Evolutionary conservation across 1,140 invertebrate genomes (phyloP).

Genomic region (Drosophila neocordata): DNA sequence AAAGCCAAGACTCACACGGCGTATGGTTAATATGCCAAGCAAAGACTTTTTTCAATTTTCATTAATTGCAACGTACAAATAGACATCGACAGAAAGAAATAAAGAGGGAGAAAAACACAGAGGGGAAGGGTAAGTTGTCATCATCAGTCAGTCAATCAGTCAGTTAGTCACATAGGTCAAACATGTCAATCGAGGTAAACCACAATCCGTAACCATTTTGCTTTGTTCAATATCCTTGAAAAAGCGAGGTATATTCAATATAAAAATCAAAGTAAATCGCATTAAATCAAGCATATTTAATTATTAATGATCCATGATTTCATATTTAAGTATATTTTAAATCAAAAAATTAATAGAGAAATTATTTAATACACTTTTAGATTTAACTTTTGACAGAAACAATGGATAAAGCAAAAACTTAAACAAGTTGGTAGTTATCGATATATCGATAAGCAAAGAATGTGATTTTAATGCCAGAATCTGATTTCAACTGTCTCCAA

Average conservation of each 20-base stretch:
- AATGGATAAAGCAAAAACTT: too few species aligned
- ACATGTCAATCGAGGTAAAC: background rate
- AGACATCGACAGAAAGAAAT: conserved; percentile 32
- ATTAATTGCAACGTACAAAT: conserved; percentile 66
- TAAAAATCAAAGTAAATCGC: background rate
- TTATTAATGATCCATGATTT: too few species aligned
- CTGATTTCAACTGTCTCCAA: too few species aligned
- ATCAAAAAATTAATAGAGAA: too few species aligned
- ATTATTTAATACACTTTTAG: too few species aligned
- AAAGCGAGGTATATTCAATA: too few species aligned
- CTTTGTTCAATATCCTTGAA: too few species aligned
- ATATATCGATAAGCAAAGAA: too few species aligned
- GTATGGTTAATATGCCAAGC: conserved; percentile 57
- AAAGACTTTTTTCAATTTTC: conserved; percentile 66
- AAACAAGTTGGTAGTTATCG: too few species aligned
- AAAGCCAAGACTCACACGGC: conserved; percentile 32
- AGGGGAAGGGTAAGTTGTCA: background rate
- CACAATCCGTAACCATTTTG: conserved; percentile 1
- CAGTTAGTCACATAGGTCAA: conserved; percentile 6
- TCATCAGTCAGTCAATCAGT: background rate
- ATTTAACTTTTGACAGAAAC: too few species aligned
- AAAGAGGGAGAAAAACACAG: background rate
- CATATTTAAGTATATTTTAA: too few species aligned
- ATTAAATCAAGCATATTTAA: background rate
- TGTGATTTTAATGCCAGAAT: too few species aligned